These are phyloP conservation scores for Microplitis deprimator DNA, from an alignment of 2,888 invertebrate genomes.

Conservation along the genomic window DNA sequence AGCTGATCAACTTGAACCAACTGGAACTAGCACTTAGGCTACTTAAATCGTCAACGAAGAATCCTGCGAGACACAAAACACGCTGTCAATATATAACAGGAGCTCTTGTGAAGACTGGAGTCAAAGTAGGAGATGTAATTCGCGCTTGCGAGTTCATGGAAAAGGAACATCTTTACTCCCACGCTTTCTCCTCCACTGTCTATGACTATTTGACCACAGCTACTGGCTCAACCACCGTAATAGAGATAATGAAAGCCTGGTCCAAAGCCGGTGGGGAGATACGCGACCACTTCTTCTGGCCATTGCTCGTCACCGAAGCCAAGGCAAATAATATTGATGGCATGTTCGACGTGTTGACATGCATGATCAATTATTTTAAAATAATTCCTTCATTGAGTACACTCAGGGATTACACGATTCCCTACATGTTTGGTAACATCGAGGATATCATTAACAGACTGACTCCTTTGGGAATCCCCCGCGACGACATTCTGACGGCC, in stretches of 20 bases:
- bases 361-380: slow-evolving; percentile 78
- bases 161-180: background rate
- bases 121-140: background rate
- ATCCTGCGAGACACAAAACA: slow-evolving; percentile 62
- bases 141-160: background rate
- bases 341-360: slow-evolving; percentile 76
- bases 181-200: background rate
- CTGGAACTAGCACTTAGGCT: slow-evolving; percentile 79
- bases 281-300: slow-evolving; percentile 90
- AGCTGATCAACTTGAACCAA: slow-evolving; percentile 80
- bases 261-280: slow-evolving; percentile 77
- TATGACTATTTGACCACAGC: background rate
- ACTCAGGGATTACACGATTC: slow-evolving; percentile 83
- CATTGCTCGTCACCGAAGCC: slow-evolving; percentile 78
- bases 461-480: slow-evolving; percentile 20
- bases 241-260: slow-evolving; percentile 77
- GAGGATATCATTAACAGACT: slow-evolving; percentile 30
- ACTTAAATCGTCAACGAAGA: slow-evolving; percentile 60
- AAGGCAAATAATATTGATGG: slow-evolving; percentile 76
- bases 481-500: slow-evolving; percentile 12
- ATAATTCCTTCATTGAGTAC: slow-evolving; percentile 78
- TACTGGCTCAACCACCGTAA: slow-evolving; percentile 62
- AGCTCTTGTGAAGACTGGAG: slow-evolving; percentile 76
- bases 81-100: slow-evolving; percentile 81
- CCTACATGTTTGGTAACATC: slow-evolving; percentile 72